phyloP scores from a whole-genome alignment of 2,888 invertebrate species.

The Drymonia ruficornis region DNA sequence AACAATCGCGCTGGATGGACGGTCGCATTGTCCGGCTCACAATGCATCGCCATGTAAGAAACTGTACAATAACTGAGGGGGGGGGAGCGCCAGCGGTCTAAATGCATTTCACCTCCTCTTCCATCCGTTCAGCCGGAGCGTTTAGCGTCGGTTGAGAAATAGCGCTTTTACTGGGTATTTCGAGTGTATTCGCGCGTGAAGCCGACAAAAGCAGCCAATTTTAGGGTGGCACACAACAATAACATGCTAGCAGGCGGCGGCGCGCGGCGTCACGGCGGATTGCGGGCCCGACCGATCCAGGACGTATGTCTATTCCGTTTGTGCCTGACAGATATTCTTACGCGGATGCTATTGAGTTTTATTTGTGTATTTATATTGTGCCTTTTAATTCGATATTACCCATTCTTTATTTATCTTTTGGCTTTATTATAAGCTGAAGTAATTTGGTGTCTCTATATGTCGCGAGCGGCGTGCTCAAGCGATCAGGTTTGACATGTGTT shows the following conservation, averaged over 20 bases:
- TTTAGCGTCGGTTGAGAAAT: slow-evolving; percentile 48
- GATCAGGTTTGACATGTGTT: no score
- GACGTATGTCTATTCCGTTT: slow-evolving; percentile 1
- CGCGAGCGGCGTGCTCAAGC: no score
- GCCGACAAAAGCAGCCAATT: slow-evolving; percentile 51
- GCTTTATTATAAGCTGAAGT: no score
- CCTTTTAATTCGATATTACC: no score
- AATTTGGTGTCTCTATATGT: no score
- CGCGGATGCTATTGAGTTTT: background rate
- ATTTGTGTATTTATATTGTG: background rate
- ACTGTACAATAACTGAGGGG: slow-evolving; percentile 33
- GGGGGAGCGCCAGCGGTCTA: slow-evolving; percentile 23
- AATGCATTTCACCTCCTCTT: slow-evolving; percentile 37
- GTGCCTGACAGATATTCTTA: background rate
- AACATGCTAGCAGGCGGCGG: slow-evolving; percentile 20
- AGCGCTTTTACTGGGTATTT: slow-evolving; percentile 43
- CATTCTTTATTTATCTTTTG: no score
- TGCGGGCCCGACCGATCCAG: background rate
- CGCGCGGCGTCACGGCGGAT: background rate
- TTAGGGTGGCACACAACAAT: slow-evolving; percentile 36
- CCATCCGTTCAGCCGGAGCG: slow-evolving; percentile 37
- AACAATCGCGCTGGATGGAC: slow-evolving; percentile 31
- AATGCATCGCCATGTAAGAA: slow-evolving; percentile 36
- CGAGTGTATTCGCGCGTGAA: slow-evolving; percentile 43
- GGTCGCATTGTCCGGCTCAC: slow-evolving; percentile 34